Evolutionary conservation across 2,113 vertebrate genomes (phyloP).

Genomic region (Dascyllus trimaculatus): DNA sequence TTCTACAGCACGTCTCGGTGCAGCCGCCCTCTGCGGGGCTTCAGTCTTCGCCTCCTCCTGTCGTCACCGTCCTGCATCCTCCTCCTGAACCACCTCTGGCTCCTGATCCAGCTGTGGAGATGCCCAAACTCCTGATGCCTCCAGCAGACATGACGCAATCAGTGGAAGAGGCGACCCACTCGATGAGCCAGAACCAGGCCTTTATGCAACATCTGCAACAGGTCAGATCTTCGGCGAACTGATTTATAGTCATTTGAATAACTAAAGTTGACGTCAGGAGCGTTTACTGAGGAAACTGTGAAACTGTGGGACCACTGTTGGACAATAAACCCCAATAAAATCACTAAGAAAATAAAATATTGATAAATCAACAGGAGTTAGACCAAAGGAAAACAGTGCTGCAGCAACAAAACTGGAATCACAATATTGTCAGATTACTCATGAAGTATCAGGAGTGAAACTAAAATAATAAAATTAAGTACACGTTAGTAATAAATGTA

Average conservation of each 20-base stretch:
- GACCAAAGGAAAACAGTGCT: too few relatives aligned
- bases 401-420: too few relatives aligned
- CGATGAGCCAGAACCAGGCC: conserved; percentile 74
- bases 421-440: too few relatives aligned
- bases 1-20: conserved; percentile 71
- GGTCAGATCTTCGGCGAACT: conserved; percentile 55
- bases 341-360: too few relatives aligned
- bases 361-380: too few relatives aligned
- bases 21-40: conserved; percentile 52
- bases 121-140: conserved; percentile 73
- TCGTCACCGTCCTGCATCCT: conserved; percentile 72
- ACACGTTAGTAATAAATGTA: too few relatives aligned
- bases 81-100: conserved; percentile 58
- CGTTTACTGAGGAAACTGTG: too few relatives aligned
- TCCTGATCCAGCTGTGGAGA: conserved; percentile 54
- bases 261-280: too few relatives aligned
- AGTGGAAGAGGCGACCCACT: conserved; percentile 69
- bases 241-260: not conserved
- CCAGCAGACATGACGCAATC: conserved; percentile 67
- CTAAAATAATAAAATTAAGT: too few relatives aligned
- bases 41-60: conserved; percentile 69
- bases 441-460: too few relatives aligned
- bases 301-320: too few relatives aligned
- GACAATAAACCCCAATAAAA: too few relatives aligned
- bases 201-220: conserved; percentile 82